Percentiles rank a stretch among this genome's conserved stretches.
phyloP scores from a whole-genome alignment of 2,113 vertebrate species.

The Penelope pileata region DNA sequence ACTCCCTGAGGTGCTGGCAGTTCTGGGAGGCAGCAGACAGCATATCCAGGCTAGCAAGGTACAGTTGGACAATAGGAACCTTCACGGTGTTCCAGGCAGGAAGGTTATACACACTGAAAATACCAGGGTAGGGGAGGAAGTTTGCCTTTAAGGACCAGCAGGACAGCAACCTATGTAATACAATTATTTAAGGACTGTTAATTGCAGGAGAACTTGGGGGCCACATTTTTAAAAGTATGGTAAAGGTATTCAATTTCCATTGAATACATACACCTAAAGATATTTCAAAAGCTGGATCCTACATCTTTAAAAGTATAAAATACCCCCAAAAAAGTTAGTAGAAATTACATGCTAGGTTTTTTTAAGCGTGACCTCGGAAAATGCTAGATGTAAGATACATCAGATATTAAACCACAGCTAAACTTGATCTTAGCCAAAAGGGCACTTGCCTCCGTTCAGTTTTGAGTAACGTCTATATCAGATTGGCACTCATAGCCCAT shows the following conservation, averaged over 20 bases:
- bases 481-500: conserved; percentile 4
- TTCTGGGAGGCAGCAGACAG: not conserved
- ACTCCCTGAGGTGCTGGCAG: not conserved
- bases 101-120: not conserved
- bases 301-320: not conserved
- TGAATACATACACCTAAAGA: not conserved
- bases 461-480: conserved; percentile 13
- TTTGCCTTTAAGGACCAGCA: not conserved
- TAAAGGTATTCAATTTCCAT: not conserved
- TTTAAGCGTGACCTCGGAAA: not conserved
- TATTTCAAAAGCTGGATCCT: not conserved
- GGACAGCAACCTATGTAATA: not conserved
- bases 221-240: not conserved
- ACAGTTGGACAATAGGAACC: conserved; percentile 3
- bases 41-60: conserved; percentile 8
- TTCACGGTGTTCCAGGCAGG: not conserved
- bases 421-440: not conserved
- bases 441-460: not conserved
- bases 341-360: not conserved
- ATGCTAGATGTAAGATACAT: not conserved
- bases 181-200: not conserved
- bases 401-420: conserved; percentile 14
- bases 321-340: not conserved
- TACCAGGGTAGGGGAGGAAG: not conserved
- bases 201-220: not conserved